Percentiles rank a stretch among this genome's conserved stretches.
Conservation (phyloP, 2,797 vertebrate species). For the Euphonia xanthogaster region DNA sequence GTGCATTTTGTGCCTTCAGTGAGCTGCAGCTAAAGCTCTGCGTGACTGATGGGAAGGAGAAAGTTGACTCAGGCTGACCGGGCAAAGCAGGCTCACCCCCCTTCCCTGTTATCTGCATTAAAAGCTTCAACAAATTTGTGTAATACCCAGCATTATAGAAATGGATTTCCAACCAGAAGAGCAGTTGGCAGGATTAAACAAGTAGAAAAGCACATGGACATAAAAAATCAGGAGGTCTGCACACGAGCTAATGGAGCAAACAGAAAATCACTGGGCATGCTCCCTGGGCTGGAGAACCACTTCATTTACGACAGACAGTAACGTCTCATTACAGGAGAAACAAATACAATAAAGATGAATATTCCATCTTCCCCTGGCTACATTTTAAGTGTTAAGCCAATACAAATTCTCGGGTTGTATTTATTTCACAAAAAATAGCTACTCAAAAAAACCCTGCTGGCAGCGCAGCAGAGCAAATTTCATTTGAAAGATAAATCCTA, state of each 20-base stretch:
- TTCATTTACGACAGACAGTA: slow-evolving; percentile 14
- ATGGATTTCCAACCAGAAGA: slow-evolving; percentile 53
- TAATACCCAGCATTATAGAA: slow-evolving; percentile 49
- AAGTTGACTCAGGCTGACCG: background rate
- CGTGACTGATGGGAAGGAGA: background rate
- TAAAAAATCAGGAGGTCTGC: slow-evolving; percentile 40
- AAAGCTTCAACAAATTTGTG: slow-evolving; percentile 52
- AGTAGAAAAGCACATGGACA: slow-evolving; percentile 39
- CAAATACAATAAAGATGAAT: slow-evolving; percentile 45
- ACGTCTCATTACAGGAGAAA: slow-evolving; percentile 30
- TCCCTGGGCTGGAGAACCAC: background rate
- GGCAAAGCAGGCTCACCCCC: background rate
- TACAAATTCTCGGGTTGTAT: slow-evolving; percentile 25
- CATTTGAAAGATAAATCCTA: slow-evolving; percentile 29
- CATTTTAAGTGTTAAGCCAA: slow-evolving; percentile 18
- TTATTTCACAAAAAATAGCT: slow-evolving; percentile 46
- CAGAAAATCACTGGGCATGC: slow-evolving; percentile 35
- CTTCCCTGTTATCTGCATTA: background rate
- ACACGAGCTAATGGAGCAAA: slow-evolving; percentile 40
- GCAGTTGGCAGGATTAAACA: slow-evolving; percentile 56
- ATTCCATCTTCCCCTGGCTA: slow-evolving; percentile 31
- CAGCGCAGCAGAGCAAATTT: background rate
- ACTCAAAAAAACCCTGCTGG: background rate
- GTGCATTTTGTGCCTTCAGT: background rate
- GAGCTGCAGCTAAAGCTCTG: background rate